These are phyloP conservation scores for Sprattus sprattus DNA, from an alignment of 2,113 vertebrate genomes.

Conservation along the genomic window DNA sequence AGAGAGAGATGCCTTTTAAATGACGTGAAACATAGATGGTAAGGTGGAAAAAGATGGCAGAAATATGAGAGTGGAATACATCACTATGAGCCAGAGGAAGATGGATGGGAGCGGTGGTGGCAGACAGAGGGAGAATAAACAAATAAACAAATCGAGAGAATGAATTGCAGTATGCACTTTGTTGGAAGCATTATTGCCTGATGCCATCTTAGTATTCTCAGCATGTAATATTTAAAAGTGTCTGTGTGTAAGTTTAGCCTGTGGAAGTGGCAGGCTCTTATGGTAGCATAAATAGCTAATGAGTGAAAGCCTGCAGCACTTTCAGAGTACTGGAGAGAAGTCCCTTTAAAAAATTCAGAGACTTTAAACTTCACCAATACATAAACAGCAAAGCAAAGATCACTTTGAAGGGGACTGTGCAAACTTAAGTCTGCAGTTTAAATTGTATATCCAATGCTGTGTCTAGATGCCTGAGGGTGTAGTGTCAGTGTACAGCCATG, in stretches of 20 bases:
- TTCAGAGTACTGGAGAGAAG: background rate
- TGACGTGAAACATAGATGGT: background rate
- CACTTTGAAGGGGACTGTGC: background rate
- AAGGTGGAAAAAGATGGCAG: background rate
- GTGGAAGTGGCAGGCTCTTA: slow-evolving; percentile 9
- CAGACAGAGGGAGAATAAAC: background rate
- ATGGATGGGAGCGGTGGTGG: background rate
- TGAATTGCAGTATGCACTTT: background rate
- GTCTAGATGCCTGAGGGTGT: background rate
- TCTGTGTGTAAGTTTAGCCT: background rate
- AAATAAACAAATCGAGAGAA: background rate
- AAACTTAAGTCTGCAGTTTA: background rate
- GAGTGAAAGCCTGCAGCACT: background rate
- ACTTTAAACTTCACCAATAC: background rate
- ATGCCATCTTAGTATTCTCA: background rate
- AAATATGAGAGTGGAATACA: background rate
- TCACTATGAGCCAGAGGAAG: background rate
- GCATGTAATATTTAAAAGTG: slow-evolving; percentile 12
- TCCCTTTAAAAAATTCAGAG: background rate
- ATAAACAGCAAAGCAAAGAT: background rate
- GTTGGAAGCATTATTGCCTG: background rate
- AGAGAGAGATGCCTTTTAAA: too few relatives aligned
- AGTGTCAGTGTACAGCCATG: background rate
- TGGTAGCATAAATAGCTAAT: background rate
- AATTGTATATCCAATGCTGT: background rate